Conservation (phyloP, 2,797 vertebrate genomes). For the Lagocephalus sceleratus region DNA sequence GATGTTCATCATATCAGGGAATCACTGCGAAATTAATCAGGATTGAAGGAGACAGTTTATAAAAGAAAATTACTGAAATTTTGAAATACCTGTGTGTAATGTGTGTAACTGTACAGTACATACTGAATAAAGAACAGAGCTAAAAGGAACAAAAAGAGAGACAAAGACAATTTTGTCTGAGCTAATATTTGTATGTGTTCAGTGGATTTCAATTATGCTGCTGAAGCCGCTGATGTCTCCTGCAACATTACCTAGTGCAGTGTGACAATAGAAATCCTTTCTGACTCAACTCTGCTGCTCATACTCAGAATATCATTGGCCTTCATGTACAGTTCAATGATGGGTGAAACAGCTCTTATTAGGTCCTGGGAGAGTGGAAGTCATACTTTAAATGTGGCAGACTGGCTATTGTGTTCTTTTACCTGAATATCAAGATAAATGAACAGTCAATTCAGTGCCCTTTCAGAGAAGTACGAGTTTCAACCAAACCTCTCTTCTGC, state of each 20-base stretch:
- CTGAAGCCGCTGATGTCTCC: no score
- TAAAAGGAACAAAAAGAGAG: constrained; percentile 2
- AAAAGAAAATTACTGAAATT: no score
- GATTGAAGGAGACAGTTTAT: no score
- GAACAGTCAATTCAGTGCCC: neutral
- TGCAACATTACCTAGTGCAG: constrained; percentile 43
- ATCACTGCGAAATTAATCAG: no score
- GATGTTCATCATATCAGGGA: no score
- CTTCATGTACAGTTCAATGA: constrained; percentile 45
- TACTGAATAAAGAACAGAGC: neutral
- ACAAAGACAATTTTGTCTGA: constrained; percentile 10
- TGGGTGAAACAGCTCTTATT: constrained; percentile 49
- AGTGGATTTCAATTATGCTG: constrained; percentile 52
- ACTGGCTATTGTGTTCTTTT: constrained; percentile 32
- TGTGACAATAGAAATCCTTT: constrained; percentile 36
- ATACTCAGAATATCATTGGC: constrained; percentile 30
- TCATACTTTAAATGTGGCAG: constrained; percentile 30
- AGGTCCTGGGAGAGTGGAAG: constrained; percentile 27
- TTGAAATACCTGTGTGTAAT: no score
- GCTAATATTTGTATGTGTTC: constrained; percentile 36
- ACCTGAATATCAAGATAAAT: constrained; percentile 13
- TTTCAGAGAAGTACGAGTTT: neutral
- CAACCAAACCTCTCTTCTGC: constrained; percentile 7
- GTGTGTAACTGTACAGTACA: neutral
- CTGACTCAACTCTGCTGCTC: constrained; percentile 18